Evolutionary conservation across 2,797 vertebrate species (phyloP).

Genomic region (Molossus alvarezi): DNA sequence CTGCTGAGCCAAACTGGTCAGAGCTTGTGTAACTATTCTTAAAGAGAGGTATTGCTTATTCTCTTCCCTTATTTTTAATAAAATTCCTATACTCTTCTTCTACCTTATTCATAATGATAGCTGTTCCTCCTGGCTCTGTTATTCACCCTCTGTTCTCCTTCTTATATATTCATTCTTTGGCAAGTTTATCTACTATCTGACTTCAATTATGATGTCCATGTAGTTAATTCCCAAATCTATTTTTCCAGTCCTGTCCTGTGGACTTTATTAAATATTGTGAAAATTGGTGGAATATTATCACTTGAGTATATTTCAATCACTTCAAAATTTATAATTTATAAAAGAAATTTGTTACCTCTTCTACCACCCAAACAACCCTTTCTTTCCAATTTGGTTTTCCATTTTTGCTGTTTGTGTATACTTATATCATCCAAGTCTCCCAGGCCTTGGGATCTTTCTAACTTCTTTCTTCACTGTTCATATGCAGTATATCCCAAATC

Average conservation of each 20-base stretch:
- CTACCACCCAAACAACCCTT: background rate
- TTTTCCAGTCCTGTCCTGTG: background rate
- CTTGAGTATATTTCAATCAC: slow-evolving; percentile 33
- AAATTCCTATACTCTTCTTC: background rate
- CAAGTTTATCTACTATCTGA: background rate
- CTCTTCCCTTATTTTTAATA: background rate
- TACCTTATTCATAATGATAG: background rate
- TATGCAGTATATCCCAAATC: background rate
- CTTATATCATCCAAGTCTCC: background rate
- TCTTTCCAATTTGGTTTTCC: slow-evolving; percentile 12
- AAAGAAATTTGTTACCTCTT: slow-evolving; percentile 57
- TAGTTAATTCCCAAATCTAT: slow-evolving; percentile 26
- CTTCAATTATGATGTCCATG: slow-evolving; percentile 28
- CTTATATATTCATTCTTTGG: background rate
- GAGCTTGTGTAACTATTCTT: slow-evolving; percentile 34
- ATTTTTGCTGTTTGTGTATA: slow-evolving; percentile 27
- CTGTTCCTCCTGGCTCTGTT: background rate
- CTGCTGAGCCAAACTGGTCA: too few relatives aligned
- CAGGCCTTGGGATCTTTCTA: background rate
- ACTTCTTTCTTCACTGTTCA: slow-evolving; percentile 9
- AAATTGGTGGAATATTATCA: background rate
- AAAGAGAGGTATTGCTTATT: background rate
- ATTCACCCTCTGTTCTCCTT: background rate
- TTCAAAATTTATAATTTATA: slow-evolving; percentile 30
- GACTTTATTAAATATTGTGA: slow-evolving; percentile 43